phyloP scores from a whole-genome alignment of 2,888 invertebrate species.

The Gnatocerus cornutus region DNA sequence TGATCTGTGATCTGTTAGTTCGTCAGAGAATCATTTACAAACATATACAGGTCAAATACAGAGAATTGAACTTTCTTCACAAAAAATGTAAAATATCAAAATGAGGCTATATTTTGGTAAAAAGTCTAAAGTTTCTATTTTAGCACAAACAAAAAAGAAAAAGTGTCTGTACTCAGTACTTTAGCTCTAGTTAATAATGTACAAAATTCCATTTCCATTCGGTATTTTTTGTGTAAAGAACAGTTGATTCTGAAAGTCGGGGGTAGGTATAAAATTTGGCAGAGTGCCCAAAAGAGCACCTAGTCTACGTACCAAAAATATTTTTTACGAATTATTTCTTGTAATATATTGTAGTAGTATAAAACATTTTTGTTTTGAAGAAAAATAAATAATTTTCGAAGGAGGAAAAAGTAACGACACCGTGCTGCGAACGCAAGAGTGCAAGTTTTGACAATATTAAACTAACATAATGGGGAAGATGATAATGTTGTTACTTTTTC shows the following conservation, averaged over 20 bases:
- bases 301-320: constrained; percentile 65
- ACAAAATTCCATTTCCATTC: constrained; percentile 60
- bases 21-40: constrained; percentile 36
- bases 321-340: constrained; percentile 64
- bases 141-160: constrained; percentile 64
- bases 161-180: constrained; percentile 59
- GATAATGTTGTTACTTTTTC: constrained; percentile 62
- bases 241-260: constrained; percentile 55
- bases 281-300: constrained; percentile 64
- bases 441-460: constrained; percentile 55
- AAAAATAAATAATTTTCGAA: constrained; percentile 49
- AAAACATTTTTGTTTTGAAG: constrained; percentile 48
- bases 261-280: constrained; percentile 58
- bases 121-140: constrained; percentile 65
- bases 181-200: constrained; percentile 59
- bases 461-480: constrained; percentile 40
- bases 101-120: constrained; percentile 68
- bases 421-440: constrained; percentile 29
- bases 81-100: constrained; percentile 66
- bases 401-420: constrained; percentile 53
- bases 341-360: constrained; percentile 60
- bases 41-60: constrained; percentile 66
- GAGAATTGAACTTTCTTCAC: constrained; percentile 65
- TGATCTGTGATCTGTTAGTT: constrained; percentile 61
- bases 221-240: constrained; percentile 61